phyloP scores from a whole-genome alignment of 2,888 invertebrate genomes.

The Eubasilissa splendida region DNA sequence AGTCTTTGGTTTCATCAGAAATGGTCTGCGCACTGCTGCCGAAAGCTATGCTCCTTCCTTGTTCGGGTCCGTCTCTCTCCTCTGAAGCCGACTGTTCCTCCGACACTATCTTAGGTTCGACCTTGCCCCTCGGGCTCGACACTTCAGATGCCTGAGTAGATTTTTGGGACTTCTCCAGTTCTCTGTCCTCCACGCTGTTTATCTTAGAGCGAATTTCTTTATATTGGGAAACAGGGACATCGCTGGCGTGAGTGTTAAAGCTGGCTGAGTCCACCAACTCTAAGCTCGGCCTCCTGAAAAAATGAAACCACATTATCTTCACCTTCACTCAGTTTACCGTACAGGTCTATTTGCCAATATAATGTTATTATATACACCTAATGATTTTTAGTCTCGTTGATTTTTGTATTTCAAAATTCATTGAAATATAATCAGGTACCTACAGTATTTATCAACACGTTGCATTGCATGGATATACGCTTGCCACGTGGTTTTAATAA shows the following conservation, averaged over 20 bases:
- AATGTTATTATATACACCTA: no score
- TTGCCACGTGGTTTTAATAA: not conserved
- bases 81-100: conserved; percentile 68
- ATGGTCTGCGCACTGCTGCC: conserved; percentile 61
- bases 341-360: no score
- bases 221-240: conserved; percentile 70
- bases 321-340: no score
- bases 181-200: conserved; percentile 69
- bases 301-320: no score
- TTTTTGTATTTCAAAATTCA: conserved; percentile 5
- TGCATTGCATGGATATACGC: no score
- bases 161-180: conserved; percentile 65
- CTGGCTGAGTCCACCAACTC: conserved; percentile 88
- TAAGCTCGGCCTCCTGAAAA: conserved; percentile 78
- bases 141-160: conserved; percentile 73
- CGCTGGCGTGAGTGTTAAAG: conserved; percentile 82
- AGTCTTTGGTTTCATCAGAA: conserved; percentile 69
- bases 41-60: conserved; percentile 55
- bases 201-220: conserved; percentile 69
- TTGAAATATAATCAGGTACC: no score
- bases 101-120: conserved; percentile 63
- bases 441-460: no score
- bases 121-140: conserved; percentile 72
- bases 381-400: not conserved
- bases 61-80: conserved; percentile 59